Conservation (phyloP, 2,797 vertebrate genomes). For the Siniperca undulata region DNA sequence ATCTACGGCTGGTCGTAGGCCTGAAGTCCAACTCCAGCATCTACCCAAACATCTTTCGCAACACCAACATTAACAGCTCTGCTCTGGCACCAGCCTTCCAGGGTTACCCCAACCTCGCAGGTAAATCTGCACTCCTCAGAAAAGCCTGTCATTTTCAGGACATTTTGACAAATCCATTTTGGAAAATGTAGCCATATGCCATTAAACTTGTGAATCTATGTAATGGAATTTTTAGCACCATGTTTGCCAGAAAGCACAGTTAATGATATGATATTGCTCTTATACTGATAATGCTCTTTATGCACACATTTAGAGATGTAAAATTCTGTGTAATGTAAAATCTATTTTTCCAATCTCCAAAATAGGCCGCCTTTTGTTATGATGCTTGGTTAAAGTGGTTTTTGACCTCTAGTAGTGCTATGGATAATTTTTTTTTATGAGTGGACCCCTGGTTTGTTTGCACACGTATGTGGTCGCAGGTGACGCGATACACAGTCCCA, state of each 20-base stretch:
- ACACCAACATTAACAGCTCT: conserved; percentile 87
- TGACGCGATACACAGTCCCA: not conserved
- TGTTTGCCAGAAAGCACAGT: not conserved
- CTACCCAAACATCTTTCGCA: conserved; percentile 70
- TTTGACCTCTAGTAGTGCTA: too few relatives aligned
- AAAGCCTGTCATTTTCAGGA: not conserved
- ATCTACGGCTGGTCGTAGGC: conserved; percentile 94
- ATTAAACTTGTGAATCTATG: not conserved
- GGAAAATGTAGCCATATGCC: not conserved
- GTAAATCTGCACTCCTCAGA: conserved; percentile 66
- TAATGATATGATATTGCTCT: not conserved
- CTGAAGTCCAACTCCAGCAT: conserved; percentile 80
- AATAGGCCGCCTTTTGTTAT: not conserved
- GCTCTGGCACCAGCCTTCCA: conserved; percentile 81
- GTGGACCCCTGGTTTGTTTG: not conserved
- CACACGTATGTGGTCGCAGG: not conserved
- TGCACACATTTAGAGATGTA: not conserved
- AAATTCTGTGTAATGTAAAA: not conserved
- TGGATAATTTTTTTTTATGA: not conserved
- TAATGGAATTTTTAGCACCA: not conserved
- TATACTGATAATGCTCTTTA: not conserved
- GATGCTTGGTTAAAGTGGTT: not conserved
- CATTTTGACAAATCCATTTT: not conserved
- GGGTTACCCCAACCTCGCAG: conserved; percentile 77
- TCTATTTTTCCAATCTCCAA: not conserved